Base-by-base conservation (phyloP, 2,888 invertebrate genomes). In the Tinea trinotella region DNA sequence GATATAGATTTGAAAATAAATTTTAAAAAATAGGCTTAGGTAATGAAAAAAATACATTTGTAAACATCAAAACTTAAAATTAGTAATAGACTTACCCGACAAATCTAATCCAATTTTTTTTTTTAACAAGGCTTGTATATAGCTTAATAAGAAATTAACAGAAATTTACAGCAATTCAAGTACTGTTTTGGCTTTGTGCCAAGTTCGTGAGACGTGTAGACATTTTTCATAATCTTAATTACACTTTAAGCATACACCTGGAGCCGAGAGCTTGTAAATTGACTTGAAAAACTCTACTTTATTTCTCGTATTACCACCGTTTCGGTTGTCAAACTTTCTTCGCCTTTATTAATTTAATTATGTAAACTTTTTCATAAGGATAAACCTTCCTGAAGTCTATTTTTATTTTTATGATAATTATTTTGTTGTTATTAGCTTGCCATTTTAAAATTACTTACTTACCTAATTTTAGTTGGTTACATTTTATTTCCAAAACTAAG, bases 221-320 rank as follows among this genome's bases (percentile, higher is more conserved):
- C 54, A 55, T 58, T 58, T 58, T 55, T 56, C 56, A 56, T 53
- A 54, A n/a, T 46, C 56, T 56, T 48, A 48, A 48, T 48, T 48
- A 18, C 19, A 10, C 20, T 19, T 48, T 20, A 19, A 20, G 48
- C 13, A 19, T n/a, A 19, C 48, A 48, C 48, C 48, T 48, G 48
- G 48, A 20, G 48, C 19, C 17, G 15, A 40, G 15, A 40, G 17
- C 7, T 13, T 40, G 48, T 9, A 48, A 48, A 48, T 48, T 48
- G n/a, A 48, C 48, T 19, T 48, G 48, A 48, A 48, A 48, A 40
- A 3, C 17, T 40, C 17, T 40, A 17, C 40, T 40, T 40, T 40
- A 40, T 40, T 15, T 40, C 40, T 40, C 40, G 17, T 40, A 15
- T 40, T 40, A 40, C 40, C 17, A 7, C 40, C 17, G 40, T 40